A percentile compares a stretch with the other conserved stretches of the same genome.
phyloP scores from a whole-genome alignment of 1,140 invertebrate genomes.

The Hylyphantes graminicola region DNA sequence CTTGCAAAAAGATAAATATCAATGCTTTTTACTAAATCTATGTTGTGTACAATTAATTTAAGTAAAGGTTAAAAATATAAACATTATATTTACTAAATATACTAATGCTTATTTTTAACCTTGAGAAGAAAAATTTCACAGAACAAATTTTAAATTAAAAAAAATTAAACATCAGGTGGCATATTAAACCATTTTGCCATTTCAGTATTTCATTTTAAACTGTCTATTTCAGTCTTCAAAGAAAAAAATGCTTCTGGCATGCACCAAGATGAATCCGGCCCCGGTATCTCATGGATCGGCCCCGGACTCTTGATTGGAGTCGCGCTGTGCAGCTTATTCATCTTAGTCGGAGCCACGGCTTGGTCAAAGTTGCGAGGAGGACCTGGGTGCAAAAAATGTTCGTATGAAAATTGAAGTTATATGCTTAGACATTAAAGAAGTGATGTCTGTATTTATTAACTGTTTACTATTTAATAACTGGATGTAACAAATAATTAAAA shows the following conservation, averaged over 20 bases:
- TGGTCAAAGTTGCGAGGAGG: slow-evolving; percentile 35
- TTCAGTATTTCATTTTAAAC: too few species aligned
- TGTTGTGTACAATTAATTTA: too few species aligned
- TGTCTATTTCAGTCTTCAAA: slow-evolving; percentile 13
- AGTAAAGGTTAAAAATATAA: too few species aligned
- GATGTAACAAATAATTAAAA: too few species aligned
- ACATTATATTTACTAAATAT: too few species aligned
- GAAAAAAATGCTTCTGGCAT: not conserved
- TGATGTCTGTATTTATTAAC: not conserved
- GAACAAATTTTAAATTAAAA: too few species aligned
- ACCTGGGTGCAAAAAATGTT: slow-evolving; percentile 51
- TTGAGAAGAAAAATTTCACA: too few species aligned
- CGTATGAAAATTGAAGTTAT: not conserved
- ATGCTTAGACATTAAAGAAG: not conserved
- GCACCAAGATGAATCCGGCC: not conserved
- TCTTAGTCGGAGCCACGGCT: slow-evolving; percentile 22
- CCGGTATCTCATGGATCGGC: slow-evolving; percentile 34
- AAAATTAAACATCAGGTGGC: too few species aligned
- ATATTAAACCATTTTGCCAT: too few species aligned
- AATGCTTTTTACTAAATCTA: too few species aligned
- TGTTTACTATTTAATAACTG: not conserved
- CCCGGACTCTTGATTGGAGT: slow-evolving; percentile 32
- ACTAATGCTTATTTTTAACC: too few species aligned
- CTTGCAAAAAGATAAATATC: too few species aligned
- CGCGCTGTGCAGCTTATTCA: slow-evolving; percentile 38